These are phyloP conservation scores for Darevskia nairensis DNA, from an alignment of 2,797 vertebrate species.

Conservation along the genomic window DNA sequence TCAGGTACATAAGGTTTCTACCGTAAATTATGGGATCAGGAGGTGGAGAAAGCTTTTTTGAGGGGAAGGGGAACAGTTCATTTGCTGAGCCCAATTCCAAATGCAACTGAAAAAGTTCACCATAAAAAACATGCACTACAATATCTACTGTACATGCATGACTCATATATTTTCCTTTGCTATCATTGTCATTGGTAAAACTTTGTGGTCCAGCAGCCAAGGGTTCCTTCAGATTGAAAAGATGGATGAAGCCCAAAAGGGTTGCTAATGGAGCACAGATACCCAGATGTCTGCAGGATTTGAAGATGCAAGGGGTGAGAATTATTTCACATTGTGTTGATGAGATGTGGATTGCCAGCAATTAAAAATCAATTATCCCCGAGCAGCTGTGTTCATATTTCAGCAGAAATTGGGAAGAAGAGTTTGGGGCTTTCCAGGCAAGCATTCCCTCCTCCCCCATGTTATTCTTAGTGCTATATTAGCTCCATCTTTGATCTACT, in stretches of 20 bases:
- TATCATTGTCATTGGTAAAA: not conserved
- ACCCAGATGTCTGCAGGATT: not conserved
- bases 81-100: not conserved
- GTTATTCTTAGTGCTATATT: not conserved
- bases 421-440: not conserved
- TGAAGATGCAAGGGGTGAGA: not conserved
- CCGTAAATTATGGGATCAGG: not conserved
- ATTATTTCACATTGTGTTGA: slow-evolving; percentile 8
- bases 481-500: not conserved
- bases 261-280: not conserved
- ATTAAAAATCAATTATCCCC: slow-evolving; percentile 18
- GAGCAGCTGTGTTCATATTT: slow-evolving; percentile 6
- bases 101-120: not conserved
- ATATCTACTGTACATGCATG: not conserved
- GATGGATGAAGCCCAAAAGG: not conserved
- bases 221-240: not conserved
- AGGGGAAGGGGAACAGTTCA: not conserved
- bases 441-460: not conserved
- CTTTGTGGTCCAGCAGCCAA: too few relatives aligned
- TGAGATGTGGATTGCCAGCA: not conserved
- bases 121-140: not conserved
- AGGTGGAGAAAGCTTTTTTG: not conserved
- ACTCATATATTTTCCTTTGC: not conserved
- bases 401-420: not conserved
- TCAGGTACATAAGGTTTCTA: not conserved